Base-by-base conservation (phyloP, 1,140 invertebrate genomes). In the Phenacoccus solenopsis region DNA sequence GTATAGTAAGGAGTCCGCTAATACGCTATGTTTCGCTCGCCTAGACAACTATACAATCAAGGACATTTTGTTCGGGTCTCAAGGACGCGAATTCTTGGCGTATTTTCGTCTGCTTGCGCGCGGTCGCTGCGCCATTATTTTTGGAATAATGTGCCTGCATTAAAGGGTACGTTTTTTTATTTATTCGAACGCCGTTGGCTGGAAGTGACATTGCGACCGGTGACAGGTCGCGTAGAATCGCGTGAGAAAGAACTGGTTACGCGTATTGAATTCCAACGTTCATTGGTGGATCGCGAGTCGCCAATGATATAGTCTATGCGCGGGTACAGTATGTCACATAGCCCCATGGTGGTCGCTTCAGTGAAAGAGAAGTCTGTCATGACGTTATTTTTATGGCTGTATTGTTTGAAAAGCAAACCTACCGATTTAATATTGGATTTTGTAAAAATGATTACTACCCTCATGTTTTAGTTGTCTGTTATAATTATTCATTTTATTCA, bases 91-190 rank as follows among this genome's bases (percentile, higher is more conserved):
- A 64, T 64, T 64, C 59, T 64, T 27, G 59, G 25, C 59, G 59
- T 64, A 64, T 64, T 64, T 64, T 22, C 3, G 38, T 73, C 74
- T 83, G 38, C 38, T 32, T 13, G 16, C 38, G 38, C 38, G 3
- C 30, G 30, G 5, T 32, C 30, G 30, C 30, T 32, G 13, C 13
- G 13, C 30, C 13, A n/a, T n/a, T n/a, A n/a, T n/a, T n/a, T n/a
- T n/a, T n/a, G n/a, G n/a, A n/a, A n/a, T n/a, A n/a, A n/a, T n/a
- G n/a, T 13, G 30, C 13, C 30, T 13, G 30, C n/a, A 13, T 32
- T 13, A 32, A 32, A 32, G 30, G 13, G 30, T 7, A 13, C 5
- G 13, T 32, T 32, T 32, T 32, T 32, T 32, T 32, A 7, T 32
- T n/a, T n/a, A n/a, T n/a, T n/a, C n/a, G n/a, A n/a, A n/a, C 30